phyloP scores from a whole-genome alignment of 92 coral and sea anemone genomes.

The Montipora capitata region DNA sequence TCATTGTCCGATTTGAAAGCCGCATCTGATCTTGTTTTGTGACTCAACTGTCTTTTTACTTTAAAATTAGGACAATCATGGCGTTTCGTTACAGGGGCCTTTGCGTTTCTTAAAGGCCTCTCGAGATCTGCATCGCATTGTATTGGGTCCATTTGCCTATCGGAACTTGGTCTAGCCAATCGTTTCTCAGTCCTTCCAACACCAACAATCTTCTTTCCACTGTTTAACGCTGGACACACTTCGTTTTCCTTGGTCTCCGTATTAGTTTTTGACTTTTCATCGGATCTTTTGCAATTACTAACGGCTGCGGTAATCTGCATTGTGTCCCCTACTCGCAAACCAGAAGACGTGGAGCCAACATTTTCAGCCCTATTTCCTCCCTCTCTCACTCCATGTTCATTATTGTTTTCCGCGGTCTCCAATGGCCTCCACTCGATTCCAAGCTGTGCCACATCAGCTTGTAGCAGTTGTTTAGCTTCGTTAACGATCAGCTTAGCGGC shows the following conservation, averaged over 20 bases:
- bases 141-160: background rate
- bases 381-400: background rate
- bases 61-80: background rate
- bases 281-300: background rate
- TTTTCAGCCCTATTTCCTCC: background rate
- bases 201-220: background rate
- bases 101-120: background rate
- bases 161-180: background rate
- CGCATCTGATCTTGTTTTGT: background rate
- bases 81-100: no score
- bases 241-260: background rate
- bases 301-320: background rate
- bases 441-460: slow-evolving; percentile 90
- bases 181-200: background rate
- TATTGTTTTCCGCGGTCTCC: slow-evolving; percentile 12
- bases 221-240: background rate
- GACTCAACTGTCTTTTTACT: background rate
- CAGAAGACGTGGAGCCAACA: background rate
- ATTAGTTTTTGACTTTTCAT: background rate
- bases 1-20: background rate
- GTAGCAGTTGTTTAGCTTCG: slow-evolving; percentile 86
- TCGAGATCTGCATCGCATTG: background rate
- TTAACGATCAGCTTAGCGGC: slow-evolving; percentile 84
- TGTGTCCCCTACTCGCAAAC: background rate
- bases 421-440: slow-evolving; percentile 92